These are phyloP conservation scores for Eupithecia abbreviata DNA, from an alignment of 2,888 invertebrate genomes.

Conservation along the genomic window DNA sequence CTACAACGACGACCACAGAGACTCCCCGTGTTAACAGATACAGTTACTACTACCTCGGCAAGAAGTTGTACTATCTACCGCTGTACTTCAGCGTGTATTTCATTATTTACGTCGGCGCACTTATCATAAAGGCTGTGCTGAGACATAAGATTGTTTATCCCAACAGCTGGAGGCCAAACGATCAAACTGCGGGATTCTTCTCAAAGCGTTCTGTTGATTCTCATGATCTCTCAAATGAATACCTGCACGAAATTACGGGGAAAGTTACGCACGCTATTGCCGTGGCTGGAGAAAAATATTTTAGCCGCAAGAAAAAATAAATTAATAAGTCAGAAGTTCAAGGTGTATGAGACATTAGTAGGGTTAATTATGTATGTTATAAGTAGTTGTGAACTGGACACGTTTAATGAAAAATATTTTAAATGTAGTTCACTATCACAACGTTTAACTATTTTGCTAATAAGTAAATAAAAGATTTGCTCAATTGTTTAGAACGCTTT, in stretches of 20 bases:
- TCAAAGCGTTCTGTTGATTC: slow-evolving; percentile 72
- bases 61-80: slow-evolving; percentile 90
- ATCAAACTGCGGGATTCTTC: slow-evolving; percentile 70
- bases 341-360: slow-evolving; percentile 13
- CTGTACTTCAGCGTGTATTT: slow-evolving; percentile 90
- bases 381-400: slow-evolving; percentile 77
- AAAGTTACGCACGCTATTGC: slow-evolving; percentile 75
- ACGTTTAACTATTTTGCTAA: slow-evolving; percentile 48
- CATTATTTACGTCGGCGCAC: slow-evolving; percentile 87
- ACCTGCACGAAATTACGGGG: slow-evolving; percentile 77
- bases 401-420: slow-evolving; percentile 65
- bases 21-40: slow-evolving; percentile 85
- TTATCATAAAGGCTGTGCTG: slow-evolving; percentile 88
- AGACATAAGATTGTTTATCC: slow-evolving; percentile 88
- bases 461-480: slow-evolving; percentile 35
- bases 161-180: slow-evolving; percentile 80
- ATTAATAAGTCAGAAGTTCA: slow-evolving; percentile 17
- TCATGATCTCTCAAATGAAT: slow-evolving; percentile 78
- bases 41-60: slow-evolving; percentile 90
- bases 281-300: slow-evolving; percentile 72
- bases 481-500: slow-evolving; percentile 20
- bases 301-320: slow-evolving; percentile 51
- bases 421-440: slow-evolving; percentile 77
- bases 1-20: slow-evolving; percentile 77
- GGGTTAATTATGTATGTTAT: slow-evolving; percentile 24